phyloP scores from a whole-genome alignment of 2,888 invertebrate species.

The Andricus quercusramuli region DNA sequence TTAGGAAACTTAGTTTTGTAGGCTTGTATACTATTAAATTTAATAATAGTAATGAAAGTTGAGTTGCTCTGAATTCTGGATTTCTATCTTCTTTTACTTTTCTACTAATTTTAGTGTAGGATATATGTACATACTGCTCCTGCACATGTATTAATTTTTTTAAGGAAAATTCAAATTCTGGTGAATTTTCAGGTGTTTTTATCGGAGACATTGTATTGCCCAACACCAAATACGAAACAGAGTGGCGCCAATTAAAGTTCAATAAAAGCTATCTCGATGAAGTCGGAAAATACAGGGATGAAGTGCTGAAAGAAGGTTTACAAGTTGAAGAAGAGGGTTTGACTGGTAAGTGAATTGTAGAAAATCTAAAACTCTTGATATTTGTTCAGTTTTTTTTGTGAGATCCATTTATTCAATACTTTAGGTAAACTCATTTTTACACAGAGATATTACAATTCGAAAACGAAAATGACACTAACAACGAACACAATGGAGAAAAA shows the following conservation, averaged over 20 bases:
- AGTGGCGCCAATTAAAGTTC: conserved; percentile 80
- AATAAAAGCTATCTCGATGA: conserved; percentile 87
- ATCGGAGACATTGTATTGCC: conserved; percentile 92
- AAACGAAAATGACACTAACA: conserved; percentile 62
- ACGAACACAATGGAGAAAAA: conserved; percentile 52
- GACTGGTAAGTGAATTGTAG: conserved; percentile 80
- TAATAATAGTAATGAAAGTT: too few relatives aligned
- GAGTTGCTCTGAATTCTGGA: too few relatives aligned
- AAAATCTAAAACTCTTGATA: not conserved
- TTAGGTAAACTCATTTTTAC: conserved; percentile 21
- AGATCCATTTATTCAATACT: not conserved
- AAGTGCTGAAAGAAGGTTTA: conserved; percentile 88
- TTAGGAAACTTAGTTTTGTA: too few relatives aligned
- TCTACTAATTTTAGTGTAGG: too few relatives aligned
- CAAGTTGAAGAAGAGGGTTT: conserved; percentile 92
- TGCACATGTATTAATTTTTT: not conserved
- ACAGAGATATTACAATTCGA: conserved; percentile 74
- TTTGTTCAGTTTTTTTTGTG: not conserved
- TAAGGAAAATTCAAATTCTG: conserved; percentile 52
- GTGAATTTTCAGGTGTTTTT: conserved; percentile 85
- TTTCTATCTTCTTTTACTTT: too few relatives aligned
- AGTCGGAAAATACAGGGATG: conserved; percentile 90
- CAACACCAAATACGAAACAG: conserved; percentile 80
- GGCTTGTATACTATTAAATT: too few relatives aligned
- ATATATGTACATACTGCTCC: too few relatives aligned